phyloP scores from a whole-genome alignment of 2,888 invertebrate species.

The Micropterix aruncella region DNA sequence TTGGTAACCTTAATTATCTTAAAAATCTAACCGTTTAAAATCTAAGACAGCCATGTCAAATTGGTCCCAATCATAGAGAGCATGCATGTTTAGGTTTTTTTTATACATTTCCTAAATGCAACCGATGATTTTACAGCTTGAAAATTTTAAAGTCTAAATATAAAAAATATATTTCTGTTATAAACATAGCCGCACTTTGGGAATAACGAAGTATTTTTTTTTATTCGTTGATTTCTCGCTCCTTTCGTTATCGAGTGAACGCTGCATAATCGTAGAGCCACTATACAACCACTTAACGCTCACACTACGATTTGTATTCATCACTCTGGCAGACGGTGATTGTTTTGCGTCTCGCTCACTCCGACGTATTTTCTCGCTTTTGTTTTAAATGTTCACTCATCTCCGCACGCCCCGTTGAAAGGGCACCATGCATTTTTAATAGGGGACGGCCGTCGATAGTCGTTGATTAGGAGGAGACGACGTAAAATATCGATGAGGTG shows the following conservation, averaged over 20 bases:
- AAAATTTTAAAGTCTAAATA: no score
- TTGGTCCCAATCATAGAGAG: no score
- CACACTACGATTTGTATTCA: background rate
- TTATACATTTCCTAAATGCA: no score
- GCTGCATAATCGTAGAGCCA: background rate
- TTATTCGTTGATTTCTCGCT: no score
- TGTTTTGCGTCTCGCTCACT: background rate
- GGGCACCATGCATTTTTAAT: background rate
- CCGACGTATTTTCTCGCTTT: background rate
- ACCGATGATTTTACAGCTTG: no score
- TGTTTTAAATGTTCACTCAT: background rate
- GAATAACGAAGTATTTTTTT: no score
- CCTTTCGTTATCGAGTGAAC: background rate
- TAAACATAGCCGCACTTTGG: no score
- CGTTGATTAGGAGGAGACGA: background rate
- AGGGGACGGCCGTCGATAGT: background rate
- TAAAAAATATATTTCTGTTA: no score
- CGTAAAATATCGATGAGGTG: background rate
- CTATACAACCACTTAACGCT: background rate
- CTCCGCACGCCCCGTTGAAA: background rate
- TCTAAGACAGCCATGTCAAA: no score
- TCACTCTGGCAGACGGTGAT: background rate
- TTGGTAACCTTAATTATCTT: no score
- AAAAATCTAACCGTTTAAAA: no score
- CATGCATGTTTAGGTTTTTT: no score